These are phyloP conservation scores for Serrognathus titanus DNA, from an alignment of 2,888 invertebrate genomes.

Conservation along the genomic window DNA sequence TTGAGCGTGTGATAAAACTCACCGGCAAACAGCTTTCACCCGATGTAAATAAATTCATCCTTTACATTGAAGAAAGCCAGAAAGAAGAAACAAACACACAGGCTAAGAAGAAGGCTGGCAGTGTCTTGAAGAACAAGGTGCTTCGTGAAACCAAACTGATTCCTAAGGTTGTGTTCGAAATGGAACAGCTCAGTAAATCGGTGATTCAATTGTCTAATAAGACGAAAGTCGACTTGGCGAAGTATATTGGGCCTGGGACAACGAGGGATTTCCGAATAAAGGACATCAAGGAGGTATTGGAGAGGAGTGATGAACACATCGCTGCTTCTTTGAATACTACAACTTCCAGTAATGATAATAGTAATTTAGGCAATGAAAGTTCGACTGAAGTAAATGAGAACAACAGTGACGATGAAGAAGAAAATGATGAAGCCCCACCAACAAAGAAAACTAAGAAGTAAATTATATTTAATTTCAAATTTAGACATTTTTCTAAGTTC, in stretches of 20 bases:
- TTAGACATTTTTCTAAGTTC: not conserved
- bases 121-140: slow-evolving; percentile 50
- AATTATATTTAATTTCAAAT: not conserved
- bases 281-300: slow-evolving; percentile 31
- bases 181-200: slow-evolving; percentile 61
- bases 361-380: slow-evolving; percentile 7
- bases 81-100: slow-evolving; percentile 35
- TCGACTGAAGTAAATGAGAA: not conserved
- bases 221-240: slow-evolving; percentile 55
- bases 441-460: slow-evolving; percentile 16
- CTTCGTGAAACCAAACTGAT: slow-evolving; percentile 61
- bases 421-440: slow-evolving; percentile 10
- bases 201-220: slow-evolving; percentile 59
- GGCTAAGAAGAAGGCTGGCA: slow-evolving; percentile 39
- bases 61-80: slow-evolving; percentile 56
- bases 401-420: slow-evolving; percentile 12
- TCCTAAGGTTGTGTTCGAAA: slow-evolving; percentile 62
- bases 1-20: slow-evolving; percentile 56
- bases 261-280: slow-evolving; percentile 64
- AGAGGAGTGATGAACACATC: slow-evolving; percentile 13
- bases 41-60: slow-evolving; percentile 56
- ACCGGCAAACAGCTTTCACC: slow-evolving; percentile 59
- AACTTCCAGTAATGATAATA: slow-evolving; percentile 7
- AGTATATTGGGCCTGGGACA: slow-evolving; percentile 59
- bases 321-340: slow-evolving; percentile 6